phyloP scores from a whole-genome alignment of 2,888 invertebrate genomes.

The Julus scanicus region DNA sequence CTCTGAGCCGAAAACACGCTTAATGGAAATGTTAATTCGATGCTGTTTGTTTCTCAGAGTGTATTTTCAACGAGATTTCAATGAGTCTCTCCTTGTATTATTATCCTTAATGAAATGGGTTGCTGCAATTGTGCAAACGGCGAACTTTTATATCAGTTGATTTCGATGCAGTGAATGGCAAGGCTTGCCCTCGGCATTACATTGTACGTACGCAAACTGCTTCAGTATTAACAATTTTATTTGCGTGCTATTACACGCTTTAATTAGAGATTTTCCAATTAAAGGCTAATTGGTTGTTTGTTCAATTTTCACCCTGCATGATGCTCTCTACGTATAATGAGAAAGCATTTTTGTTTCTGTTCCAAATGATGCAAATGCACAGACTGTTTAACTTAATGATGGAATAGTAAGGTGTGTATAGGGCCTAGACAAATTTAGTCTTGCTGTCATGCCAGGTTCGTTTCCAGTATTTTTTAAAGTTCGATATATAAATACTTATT shows the following conservation, averaged over 20 bases:
- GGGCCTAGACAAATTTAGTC: too few relatives aligned
- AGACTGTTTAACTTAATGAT: not conserved
- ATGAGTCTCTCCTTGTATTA: not conserved
- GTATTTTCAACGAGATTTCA: not conserved
- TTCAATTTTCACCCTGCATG: not conserved
- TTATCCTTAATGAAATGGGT: not conserved
- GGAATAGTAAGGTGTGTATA: too few relatives aligned
- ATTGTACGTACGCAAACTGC: not conserved
- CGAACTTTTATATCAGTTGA: not conserved
- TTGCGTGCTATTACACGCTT: not conserved
- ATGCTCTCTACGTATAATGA: too few relatives aligned
- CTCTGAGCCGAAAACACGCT: not conserved
- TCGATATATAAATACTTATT: too few relatives aligned
- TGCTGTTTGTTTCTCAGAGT: not conserved
- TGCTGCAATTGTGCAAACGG: not conserved
- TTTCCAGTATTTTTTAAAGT: too few relatives aligned
- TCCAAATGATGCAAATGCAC: not conserved
- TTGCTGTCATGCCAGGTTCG: too few relatives aligned
- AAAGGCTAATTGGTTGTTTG: not conserved
- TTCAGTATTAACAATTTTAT: not conserved
- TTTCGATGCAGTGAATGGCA: not conserved
- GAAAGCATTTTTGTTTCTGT: not conserved
- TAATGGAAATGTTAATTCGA: constrained; percentile 1
- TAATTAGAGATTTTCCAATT: not conserved
- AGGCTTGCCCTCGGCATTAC: not conserved